Conservation (phyloP, 2,113 vertebrate species). For the Rhea pennata region DNA sequence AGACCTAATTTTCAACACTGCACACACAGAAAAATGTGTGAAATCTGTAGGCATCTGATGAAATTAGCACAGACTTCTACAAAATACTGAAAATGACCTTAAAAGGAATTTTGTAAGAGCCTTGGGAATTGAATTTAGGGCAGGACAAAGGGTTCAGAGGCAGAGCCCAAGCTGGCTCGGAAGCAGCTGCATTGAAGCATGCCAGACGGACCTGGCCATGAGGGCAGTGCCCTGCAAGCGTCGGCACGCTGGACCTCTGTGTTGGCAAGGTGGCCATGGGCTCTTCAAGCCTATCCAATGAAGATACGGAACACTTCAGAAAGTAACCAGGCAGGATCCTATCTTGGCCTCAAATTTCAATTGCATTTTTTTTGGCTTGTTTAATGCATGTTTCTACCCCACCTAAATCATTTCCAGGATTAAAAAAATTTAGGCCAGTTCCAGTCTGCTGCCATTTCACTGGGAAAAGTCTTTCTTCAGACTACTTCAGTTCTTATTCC, state of each 20-base stretch:
- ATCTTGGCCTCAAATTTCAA: not conserved
- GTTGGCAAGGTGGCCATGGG: not conserved
- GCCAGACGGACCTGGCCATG: not conserved
- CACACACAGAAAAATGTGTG: not conserved
- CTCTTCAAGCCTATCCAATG: not conserved
- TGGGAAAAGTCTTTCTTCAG: not conserved
- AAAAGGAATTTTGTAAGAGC: not conserved
- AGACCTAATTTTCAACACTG: not conserved
- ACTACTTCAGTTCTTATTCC: not conserved
- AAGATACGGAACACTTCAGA: not conserved
- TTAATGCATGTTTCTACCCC: not conserved
- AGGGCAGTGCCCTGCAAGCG: not conserved
- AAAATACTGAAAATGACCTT: not conserved
- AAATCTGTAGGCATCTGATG: constrained; percentile 26
- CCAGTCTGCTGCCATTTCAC: not conserved
- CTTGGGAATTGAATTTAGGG: not conserved
- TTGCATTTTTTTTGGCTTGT: not conserved
- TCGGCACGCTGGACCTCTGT: not conserved
- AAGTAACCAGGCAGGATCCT: not conserved
- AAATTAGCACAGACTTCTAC: constrained; percentile 1
- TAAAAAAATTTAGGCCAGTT: not conserved
- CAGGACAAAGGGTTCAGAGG: not conserved
- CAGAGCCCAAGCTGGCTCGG: not conserved
- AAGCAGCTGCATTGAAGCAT: not conserved
- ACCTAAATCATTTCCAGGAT: not conserved